Conservation (phyloP, 2,113 vertebrate genomes). For the Acanthochromis polyacanthus region DNA sequence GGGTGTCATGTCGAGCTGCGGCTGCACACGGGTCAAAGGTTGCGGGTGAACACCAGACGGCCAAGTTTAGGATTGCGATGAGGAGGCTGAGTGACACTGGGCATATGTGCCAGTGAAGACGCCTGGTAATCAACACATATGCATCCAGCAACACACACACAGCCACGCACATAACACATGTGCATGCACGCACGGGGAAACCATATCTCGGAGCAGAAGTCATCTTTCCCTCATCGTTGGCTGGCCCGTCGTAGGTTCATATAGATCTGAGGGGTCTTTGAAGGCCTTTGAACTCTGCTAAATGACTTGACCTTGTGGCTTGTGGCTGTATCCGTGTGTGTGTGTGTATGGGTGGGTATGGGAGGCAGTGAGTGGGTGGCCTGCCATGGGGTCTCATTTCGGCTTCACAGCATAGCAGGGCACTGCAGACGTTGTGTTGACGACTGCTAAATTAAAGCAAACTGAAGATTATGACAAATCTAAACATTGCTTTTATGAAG, state of each 20-base stretch:
- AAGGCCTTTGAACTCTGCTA: slow-evolving; percentile 97
- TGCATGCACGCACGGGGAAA: slow-evolving; percentile 17
- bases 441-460: slow-evolving; percentile 81
- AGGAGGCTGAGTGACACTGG: slow-evolving; percentile 77
- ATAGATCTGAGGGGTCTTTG: slow-evolving; percentile 94
- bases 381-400: slow-evolving; percentile 79
- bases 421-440: slow-evolving; percentile 76
- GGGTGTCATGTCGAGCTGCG: slow-evolving; percentile 78
- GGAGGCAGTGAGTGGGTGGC: slow-evolving; percentile 79
- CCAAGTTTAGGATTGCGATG: slow-evolving; percentile 81
- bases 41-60: slow-evolving; percentile 70
- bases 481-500: slow-evolving; percentile 81
- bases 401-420: slow-evolving; percentile 66
- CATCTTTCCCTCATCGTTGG: slow-evolving; percentile 75
- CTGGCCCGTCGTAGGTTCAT: slow-evolving; percentile 92
- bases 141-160: background rate
- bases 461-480: slow-evolving; percentile 82
- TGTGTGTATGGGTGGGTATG: slow-evolving; percentile 69
- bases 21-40: slow-evolving; percentile 74
- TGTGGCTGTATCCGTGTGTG: slow-evolving; percentile 75
- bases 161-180: background rate
- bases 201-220: slow-evolving; percentile 58
- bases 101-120: slow-evolving; percentile 74
- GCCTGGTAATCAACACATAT: slow-evolving; percentile 31
- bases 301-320: slow-evolving; percentile 93